These are phyloP conservation scores for Python bivittatus DNA, from an alignment of 2,113 vertebrate species.

Conservation along the genomic window DNA sequence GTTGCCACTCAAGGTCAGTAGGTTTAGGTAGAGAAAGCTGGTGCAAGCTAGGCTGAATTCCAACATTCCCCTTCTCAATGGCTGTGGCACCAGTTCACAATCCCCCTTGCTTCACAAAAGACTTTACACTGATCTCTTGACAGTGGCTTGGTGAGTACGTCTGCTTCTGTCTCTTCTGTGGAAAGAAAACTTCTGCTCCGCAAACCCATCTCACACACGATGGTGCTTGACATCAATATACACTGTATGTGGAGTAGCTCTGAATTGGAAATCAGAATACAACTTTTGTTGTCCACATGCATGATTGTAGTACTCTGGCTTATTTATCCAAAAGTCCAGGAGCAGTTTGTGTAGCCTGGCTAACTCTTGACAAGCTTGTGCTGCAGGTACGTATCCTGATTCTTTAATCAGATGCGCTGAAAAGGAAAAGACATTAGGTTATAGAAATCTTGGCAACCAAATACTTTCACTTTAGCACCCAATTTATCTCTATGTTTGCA, in stretches of 20 bases:
- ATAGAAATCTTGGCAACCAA: background rate
- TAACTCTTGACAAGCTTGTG: background rate
- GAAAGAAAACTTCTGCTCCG: background rate
- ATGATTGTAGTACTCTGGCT: background rate
- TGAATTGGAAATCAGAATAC: background rate
- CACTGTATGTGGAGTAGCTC: background rate
- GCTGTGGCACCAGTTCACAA: background rate
- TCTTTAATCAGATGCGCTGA: background rate
- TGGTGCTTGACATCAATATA: background rate
- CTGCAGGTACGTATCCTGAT: background rate
- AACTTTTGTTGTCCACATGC: background rate
- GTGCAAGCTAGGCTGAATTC: background rate
- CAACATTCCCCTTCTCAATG: background rate
- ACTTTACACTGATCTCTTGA: background rate
- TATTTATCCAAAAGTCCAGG: background rate
- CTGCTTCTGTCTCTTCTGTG: background rate
- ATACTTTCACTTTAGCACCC: background rate
- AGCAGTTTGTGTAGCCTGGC: background rate
- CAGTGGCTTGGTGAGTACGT: background rate
- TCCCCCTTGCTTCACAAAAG: background rate
- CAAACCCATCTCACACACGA: background rate
- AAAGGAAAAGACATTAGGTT: background rate
- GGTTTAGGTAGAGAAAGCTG: background rate
- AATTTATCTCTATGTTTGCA: background rate
- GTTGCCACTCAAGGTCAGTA: background rate